Percentiles rank a stretch among this genome's conserved stretches.
These are phyloP conservation scores for Poecilus cupreus DNA, from an alignment of 2,888 invertebrate species.

Conservation along the genomic window DNA sequence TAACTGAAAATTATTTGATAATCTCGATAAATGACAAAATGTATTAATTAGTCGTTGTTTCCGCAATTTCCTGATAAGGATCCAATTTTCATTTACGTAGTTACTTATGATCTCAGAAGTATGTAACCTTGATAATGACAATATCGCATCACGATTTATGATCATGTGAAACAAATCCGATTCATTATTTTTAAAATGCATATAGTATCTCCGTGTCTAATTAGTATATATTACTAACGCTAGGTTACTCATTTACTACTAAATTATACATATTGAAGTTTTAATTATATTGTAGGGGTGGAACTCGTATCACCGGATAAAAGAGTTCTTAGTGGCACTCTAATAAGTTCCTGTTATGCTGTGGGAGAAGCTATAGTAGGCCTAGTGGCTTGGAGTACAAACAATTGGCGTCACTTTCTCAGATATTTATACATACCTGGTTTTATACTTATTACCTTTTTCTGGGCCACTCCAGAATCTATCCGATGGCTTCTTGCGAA, in stretches of 20 bases:
- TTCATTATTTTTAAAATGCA: too few species aligned
- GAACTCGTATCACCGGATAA: constrained; percentile 86
- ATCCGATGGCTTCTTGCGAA: constrained; percentile 84
- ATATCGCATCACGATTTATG: not conserved
- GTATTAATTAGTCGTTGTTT: not conserved
- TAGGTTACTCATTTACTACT: too few species aligned
- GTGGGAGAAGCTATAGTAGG: constrained; percentile 82
- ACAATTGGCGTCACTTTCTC: constrained; percentile 82
- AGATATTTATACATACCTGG: constrained; percentile 75
- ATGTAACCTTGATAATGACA: not conserved
- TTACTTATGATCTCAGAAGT: not conserved
- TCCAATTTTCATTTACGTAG: not conserved
- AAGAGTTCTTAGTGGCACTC: constrained; percentile 82
- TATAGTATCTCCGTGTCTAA: too few species aligned
- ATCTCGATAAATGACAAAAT: not conserved
- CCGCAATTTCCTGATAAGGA: not conserved
- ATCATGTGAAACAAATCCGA: too few species aligned
- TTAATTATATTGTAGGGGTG: constrained; percentile 75
- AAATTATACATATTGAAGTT: not conserved
- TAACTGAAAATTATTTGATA: not conserved
- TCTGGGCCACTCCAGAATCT: constrained; percentile 83
- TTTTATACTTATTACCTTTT: constrained; percentile 79
- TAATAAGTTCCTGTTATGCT: constrained; percentile 83
- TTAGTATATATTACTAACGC: too few species aligned
- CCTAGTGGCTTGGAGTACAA: constrained; percentile 79